phyloP scores from a whole-genome alignment of 2,888 invertebrate species.

The Agrilus cyanescens region DNA sequence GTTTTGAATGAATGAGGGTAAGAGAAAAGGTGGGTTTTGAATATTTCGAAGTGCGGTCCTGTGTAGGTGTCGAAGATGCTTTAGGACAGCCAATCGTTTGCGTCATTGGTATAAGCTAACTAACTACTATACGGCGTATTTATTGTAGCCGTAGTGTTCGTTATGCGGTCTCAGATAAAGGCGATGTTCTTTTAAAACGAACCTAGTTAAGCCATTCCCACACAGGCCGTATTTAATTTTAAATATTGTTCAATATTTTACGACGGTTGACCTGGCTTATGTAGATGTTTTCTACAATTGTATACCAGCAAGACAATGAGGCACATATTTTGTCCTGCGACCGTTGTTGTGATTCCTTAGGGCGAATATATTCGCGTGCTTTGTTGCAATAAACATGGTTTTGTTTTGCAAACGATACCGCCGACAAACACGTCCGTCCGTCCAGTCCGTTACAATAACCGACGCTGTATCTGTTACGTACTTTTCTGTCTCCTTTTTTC shows the following conservation, averaged over 20 bases:
- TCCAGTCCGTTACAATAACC: too few relatives aligned
- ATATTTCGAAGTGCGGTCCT: slow-evolving; percentile 20
- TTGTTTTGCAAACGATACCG: too few relatives aligned
- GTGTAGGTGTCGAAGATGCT: slow-evolving; percentile 29
- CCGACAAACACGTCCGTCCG: background rate
- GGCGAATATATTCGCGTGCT: slow-evolving; percentile 9
- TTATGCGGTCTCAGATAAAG: slow-evolving; percentile 34
- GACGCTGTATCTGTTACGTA: too few relatives aligned
- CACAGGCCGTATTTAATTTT: slow-evolving; percentile 34
- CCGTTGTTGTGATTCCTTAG: slow-evolving; percentile 11
- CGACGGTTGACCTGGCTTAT: slow-evolving; percentile 28
- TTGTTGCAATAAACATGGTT: background rate
- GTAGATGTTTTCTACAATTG: slow-evolving; percentile 30
- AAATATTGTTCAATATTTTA: slow-evolving; percentile 36
- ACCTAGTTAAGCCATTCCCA: slow-evolving; percentile 35
- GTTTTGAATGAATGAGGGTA: background rate
- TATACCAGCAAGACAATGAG: slow-evolving; percentile 24
- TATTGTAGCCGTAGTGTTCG: slow-evolving; percentile 32
- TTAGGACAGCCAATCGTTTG: slow-evolving; percentile 34
- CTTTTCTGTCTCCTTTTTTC: too few relatives aligned
- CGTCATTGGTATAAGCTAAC: slow-evolving; percentile 32
- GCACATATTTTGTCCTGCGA: slow-evolving; percentile 12
- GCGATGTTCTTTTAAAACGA: slow-evolving; percentile 33
- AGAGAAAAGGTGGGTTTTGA: background rate
- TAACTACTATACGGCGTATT: slow-evolving; percentile 34